Evolutionary conservation across 2,797 vertebrate species (phyloP), one percentile per base, ranked within the genome.

Genomic region (Salarias fasciatus): DNA sequence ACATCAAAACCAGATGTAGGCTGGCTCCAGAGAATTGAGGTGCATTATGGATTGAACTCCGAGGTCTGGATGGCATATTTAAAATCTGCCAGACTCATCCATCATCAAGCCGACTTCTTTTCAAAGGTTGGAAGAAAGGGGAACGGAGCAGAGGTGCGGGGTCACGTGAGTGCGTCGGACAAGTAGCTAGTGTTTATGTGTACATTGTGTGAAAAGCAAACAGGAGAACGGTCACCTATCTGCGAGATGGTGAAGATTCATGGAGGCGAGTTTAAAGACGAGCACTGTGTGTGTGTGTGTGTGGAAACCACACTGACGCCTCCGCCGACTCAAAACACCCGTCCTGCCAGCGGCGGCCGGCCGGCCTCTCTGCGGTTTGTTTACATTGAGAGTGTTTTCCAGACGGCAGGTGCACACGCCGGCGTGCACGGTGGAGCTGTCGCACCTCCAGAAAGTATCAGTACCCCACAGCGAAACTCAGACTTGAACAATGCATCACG

Each of bases 1-100:
- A 79, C 83, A 92, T 91, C 89, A 74, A 87, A 91, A 89, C 85
- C 91, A 93, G 86, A 92, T 89, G 90, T 69, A 75, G 63, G 38
- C 59, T 24, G 82, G 69, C 70, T 82, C 71, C 67, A 64, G 48
- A 67, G 70, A 63, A 58, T 67, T 56, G 75, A 73, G 65, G 72
- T 73, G 74, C 57, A 55, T 58, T 69, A 76, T 33, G 63, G 69
- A 67, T 41, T 66, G 46, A 72, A 75, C 66, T 60, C 46, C 54
- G 51, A 78, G 59, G 69, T 77, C 65, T 79, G 58, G 74, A 70
- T 83, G 88, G 79, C 81, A 88, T 80, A 83, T 80, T 86, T 79
- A 72, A 72, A 89, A 81, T 71, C 69, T 80, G 65, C 70, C 64
- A 57, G 72, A 31, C 48, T 74, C 83, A 83, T 91, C 87, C 81